Conservation (phyloP, 2,888 invertebrate species). For the Melikaiella ostensackeni region DNA sequence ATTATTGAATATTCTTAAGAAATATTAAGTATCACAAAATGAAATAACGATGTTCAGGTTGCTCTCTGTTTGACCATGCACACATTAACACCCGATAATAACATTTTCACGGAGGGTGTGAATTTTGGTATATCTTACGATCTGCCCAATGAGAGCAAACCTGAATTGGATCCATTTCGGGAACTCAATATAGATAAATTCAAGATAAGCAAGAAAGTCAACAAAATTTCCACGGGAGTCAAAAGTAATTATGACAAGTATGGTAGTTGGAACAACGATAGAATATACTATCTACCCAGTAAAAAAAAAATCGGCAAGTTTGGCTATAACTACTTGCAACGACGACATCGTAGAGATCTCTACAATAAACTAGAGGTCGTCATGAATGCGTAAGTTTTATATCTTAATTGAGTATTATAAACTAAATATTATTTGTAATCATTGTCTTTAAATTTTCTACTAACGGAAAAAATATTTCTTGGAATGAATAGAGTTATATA, state of each 20-base stretch:
- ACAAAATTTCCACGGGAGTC: slow-evolving; percentile 39
- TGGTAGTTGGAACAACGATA: slow-evolving; percentile 50
- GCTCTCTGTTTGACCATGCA: slow-evolving; percentile 82
- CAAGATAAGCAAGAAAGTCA: slow-evolving; percentile 53
- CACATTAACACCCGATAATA: slow-evolving; percentile 70
- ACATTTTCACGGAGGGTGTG: slow-evolving; percentile 81
- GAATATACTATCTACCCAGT: slow-evolving; percentile 58
- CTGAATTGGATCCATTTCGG: slow-evolving; percentile 70
- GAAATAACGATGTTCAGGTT: slow-evolving; percentile 65
- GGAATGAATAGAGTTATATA: no score
- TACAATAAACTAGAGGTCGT: slow-evolving; percentile 84
- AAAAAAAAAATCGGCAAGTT: slow-evolving; percentile 67
- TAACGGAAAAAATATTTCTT: no score
- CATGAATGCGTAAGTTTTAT: slow-evolving; percentile 82
- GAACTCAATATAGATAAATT: slow-evolving; percentile 67
- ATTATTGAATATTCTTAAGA: background rate
- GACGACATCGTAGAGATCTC: slow-evolving; percentile 83
- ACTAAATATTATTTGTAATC: slow-evolving; percentile 20
- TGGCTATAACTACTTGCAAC: slow-evolving; percentile 76
- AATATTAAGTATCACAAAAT: background rate
- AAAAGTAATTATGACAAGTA: slow-evolving; percentile 50
- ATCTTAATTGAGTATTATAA: slow-evolving; percentile 45
- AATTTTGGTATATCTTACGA: slow-evolving; percentile 86
- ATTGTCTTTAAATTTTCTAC: no score
- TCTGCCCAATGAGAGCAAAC: slow-evolving; percentile 75